Evolutionary conservation across 2,888 invertebrate genomes (phyloP).

Genomic region (Cactoblastis cactorum): DNA sequence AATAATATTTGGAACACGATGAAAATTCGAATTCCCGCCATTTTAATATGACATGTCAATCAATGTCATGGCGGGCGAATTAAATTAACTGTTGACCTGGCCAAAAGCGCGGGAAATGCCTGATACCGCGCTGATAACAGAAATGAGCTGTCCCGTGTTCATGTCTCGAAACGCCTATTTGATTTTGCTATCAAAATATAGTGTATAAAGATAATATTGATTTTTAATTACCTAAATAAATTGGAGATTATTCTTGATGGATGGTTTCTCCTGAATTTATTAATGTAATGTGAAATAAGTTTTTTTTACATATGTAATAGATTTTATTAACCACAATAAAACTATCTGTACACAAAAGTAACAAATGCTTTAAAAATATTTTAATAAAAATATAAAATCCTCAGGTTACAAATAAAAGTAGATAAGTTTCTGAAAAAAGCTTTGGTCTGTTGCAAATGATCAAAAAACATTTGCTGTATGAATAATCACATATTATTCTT

Average conservation of each 20-base stretch:
- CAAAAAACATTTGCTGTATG: too few relatives aligned
- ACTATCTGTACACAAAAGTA: constrained; percentile 8
- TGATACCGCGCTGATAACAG: not conserved
- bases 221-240: too few relatives aligned
- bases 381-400: not conserved
- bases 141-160: not conserved
- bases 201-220: not conserved
- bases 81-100: not conserved
- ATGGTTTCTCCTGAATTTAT: too few relatives aligned
- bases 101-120: not conserved
- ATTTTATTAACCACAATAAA: constrained; percentile 3
- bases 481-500: too few relatives aligned
- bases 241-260: too few relatives aligned
- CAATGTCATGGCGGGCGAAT: not conserved
- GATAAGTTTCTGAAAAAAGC: not conserved
- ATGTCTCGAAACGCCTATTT: not conserved
- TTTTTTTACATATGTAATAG: constrained; percentile 4
- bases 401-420: not conserved
- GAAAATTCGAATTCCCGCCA: not conserved
- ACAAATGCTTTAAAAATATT: constrained; percentile 2
- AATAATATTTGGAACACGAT: not conserved
- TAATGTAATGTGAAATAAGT: not conserved
- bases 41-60: not conserved
- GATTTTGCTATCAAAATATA: not conserved
- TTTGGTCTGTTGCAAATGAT: too few relatives aligned